Conservation (phyloP, 2,797 vertebrate species). For the Hydrolagus colliei region DNA sequence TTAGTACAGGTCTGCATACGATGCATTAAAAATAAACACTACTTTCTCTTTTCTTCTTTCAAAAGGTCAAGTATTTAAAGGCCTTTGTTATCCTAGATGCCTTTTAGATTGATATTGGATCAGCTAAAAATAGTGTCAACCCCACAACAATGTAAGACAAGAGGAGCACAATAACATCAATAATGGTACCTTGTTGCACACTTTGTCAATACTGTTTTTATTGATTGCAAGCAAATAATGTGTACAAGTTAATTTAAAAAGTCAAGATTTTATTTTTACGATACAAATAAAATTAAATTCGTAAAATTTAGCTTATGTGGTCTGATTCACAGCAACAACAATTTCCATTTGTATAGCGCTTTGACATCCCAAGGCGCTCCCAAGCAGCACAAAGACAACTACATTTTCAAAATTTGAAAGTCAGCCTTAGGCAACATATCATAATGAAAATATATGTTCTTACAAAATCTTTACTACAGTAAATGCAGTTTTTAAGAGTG, state of each 20-base stretch:
- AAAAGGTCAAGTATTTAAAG: slow-evolving; percentile 12
- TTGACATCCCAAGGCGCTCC: no score
- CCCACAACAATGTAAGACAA: background rate
- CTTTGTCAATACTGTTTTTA: background rate
- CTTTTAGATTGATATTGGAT: background rate
- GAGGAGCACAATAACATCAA: slow-evolving; percentile 1
- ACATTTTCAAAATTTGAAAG: no score
- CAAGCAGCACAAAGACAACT: no score
- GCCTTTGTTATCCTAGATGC: background rate
- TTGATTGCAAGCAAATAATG: background rate
- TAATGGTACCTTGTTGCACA: background rate
- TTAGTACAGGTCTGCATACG: background rate
- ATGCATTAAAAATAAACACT: slow-evolving; percentile 23
- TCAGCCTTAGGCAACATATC: no score
- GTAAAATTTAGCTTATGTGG: no score
- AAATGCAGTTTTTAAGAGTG: no score
- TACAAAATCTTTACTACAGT: no score
- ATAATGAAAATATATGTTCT: no score
- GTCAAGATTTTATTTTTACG: no score
- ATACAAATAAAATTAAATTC: no score
- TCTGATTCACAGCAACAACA: no score
- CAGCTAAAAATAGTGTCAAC: background rate
- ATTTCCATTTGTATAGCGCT: no score
- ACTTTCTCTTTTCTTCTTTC: slow-evolving; percentile 19
- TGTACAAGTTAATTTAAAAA: background rate